Percentiles rank a stretch among this genome's conserved stretches.
These are phyloP conservation scores for Apoda limacodes DNA, from an alignment of 2,888 invertebrate genomes.

Conservation along the genomic window DNA sequence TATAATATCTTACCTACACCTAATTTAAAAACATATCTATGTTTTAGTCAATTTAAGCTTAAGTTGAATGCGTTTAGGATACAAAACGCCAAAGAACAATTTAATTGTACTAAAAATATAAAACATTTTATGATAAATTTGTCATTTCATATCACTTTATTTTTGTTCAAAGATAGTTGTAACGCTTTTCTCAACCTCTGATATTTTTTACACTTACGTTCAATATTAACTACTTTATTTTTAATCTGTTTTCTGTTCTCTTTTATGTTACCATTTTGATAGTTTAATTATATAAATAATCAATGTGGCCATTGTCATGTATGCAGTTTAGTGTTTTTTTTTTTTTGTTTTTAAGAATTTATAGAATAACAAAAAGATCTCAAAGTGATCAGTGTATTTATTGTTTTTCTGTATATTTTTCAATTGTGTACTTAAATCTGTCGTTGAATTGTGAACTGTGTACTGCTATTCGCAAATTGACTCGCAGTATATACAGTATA, in stretches of 20 bases:
- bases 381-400: conserved; percentile 68
- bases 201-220: conserved; percentile 30
- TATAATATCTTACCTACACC: conserved; percentile 30
- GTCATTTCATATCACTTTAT: too few species aligned
- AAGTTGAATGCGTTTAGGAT: conserved; percentile 47
- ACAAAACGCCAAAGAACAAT: conserved; percentile 48
- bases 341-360: conserved; percentile 41
- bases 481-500: too few species aligned
- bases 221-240: conserved; percentile 32
- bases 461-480: too few species aligned
- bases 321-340: conserved; percentile 35
- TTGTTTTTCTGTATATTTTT: conserved; percentile 54
- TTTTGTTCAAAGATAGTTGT: too few species aligned
- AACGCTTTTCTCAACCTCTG: too few species aligned
- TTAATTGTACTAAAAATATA: conserved; percentile 27
- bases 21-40: conserved; percentile 40
- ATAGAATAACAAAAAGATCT: conserved; percentile 61
- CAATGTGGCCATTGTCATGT: conserved; percentile 56
- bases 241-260: conserved; percentile 44
- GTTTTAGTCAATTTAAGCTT: conserved; percentile 58
- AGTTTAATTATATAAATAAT: too few species aligned
- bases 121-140: too few species aligned
- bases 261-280: conserved; percentile 52
- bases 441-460: too few species aligned
- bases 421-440: conserved; percentile 59